A percentile compares a stretch with the other conserved stretches of the same genome.
Conservation (phyloP, 2,888 invertebrate genomes). For the Gasteruption jaculator region DNA sequence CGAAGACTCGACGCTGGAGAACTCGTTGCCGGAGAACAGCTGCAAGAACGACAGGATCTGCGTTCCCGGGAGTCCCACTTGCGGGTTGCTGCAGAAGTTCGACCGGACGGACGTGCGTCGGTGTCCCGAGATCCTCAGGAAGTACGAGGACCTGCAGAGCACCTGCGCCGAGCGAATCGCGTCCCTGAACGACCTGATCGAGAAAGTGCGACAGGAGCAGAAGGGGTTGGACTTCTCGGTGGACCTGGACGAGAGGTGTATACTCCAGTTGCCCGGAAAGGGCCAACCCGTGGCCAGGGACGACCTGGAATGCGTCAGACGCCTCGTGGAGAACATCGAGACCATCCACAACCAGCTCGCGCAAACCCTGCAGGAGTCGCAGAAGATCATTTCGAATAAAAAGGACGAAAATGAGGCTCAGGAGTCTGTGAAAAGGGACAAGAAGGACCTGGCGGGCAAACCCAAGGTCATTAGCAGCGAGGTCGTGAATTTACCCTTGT, state of each 20-base stretch:
- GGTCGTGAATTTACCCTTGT: conserved; percentile 34
- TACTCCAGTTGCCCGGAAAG: too few relatives aligned
- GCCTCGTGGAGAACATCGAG: conserved; percentile 40
- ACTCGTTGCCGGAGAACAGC: conserved; percentile 10
- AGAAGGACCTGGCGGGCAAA: too few relatives aligned
- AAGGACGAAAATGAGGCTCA: too few relatives aligned
- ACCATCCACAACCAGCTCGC: conserved; percentile 38
- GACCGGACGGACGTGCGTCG: conserved; percentile 28
- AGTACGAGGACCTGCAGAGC: conserved; percentile 56
- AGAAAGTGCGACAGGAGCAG: conserved; percentile 57
- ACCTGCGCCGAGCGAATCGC: conserved; percentile 58
- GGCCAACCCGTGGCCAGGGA: too few relatives aligned
- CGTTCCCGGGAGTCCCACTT: conserved; percentile 36
- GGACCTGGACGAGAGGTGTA: too few relatives aligned
- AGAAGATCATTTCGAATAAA: conserved; percentile 33
- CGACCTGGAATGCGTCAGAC: conserved; percentile 31
- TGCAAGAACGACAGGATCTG: conserved; percentile 25
- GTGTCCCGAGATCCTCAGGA: conserved; percentile 39
- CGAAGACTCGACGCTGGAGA: conserved; percentile 4
- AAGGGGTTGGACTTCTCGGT: conserved; percentile 39
- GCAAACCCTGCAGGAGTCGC: conserved; percentile 37
- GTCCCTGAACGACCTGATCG: conserved; percentile 56
- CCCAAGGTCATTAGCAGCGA: conserved; percentile 39
- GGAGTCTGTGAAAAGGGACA: too few relatives aligned
- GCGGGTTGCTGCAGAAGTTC: conserved; percentile 29